These are phyloP conservation scores for Picathartes gymnocephalus DNA, from an alignment of 2,113 vertebrate genomes.

Conservation along the genomic window DNA sequence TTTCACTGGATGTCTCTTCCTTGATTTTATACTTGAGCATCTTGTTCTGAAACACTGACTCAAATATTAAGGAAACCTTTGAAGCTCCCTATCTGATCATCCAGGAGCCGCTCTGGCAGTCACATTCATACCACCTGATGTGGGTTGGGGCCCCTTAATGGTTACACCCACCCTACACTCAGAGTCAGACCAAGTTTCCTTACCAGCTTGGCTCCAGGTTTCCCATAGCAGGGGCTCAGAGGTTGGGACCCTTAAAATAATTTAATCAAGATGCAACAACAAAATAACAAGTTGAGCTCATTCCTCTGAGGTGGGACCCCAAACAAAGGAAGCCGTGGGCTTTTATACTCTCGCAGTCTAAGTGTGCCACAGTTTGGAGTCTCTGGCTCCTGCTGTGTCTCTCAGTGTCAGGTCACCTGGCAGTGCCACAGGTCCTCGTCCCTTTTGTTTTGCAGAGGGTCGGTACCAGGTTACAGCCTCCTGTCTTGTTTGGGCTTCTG, in stretches of 20 bases:
- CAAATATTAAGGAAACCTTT: background rate
- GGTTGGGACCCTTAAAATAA: rapidly evolving
- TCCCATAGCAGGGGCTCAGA: background rate
- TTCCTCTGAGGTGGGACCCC: background rate
- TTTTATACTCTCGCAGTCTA: background rate
- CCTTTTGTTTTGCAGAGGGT: background rate
- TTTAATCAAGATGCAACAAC: background rate
- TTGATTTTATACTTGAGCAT: background rate
- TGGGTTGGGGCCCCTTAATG: background rate
- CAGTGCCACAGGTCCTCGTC: background rate
- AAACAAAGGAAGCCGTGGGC: background rate
- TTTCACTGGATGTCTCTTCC: background rate
- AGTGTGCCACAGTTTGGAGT: background rate
- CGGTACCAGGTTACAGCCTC: background rate
- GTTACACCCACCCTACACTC: background rate
- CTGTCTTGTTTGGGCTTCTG: background rate
- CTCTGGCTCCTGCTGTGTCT: background rate
- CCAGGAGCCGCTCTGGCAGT: background rate
- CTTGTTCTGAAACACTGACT: background rate
- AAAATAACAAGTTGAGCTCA: background rate
- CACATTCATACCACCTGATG: background rate
- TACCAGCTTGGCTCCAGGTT: background rate
- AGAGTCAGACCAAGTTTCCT: background rate
- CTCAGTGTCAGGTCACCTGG: background rate
- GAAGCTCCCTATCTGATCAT: background rate